These are phyloP conservation scores for Stegostoma tigrinum DNA, from an alignment of 2,113 vertebrate species.

Conservation along the genomic window DNA sequence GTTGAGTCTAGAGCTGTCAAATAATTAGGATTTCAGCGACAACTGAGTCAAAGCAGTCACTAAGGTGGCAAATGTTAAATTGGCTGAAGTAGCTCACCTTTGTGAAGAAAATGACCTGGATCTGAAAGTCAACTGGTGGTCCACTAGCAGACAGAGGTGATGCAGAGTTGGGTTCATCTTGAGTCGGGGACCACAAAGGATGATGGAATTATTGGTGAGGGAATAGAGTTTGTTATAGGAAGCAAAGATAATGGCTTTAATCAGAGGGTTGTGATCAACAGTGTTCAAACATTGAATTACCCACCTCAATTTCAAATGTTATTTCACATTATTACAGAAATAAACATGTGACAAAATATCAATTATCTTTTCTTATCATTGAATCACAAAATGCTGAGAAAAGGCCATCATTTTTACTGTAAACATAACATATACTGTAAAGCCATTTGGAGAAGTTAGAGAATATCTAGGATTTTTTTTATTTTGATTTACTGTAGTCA, in stretches of 20 bases:
- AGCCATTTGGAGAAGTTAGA: too few species aligned
- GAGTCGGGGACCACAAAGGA: neutral
- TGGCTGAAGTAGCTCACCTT: neutral
- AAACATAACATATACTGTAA: too few species aligned
- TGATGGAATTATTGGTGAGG: neutral
- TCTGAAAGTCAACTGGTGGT: neutral
- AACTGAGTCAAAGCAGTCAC: neutral
- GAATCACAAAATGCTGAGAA: neutral
- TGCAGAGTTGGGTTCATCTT: neutral
- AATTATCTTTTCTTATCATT: neutral
- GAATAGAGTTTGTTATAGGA: neutral
- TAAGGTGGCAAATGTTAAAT: neutral
- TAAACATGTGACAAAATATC: neutral
- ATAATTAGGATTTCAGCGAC: too few species aligned
- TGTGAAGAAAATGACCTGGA: neutral
- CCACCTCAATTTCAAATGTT: neutral
- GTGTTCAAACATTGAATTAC: neutral
- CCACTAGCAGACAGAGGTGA: neutral
- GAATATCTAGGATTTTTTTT: too few species aligned
- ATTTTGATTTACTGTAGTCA: too few species aligned
- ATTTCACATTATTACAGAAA: neutral
- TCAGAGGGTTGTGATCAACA: neutral
- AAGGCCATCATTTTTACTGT: neutral
- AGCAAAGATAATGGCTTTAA: neutral
- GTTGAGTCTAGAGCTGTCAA: too few species aligned